Conservation (phyloP, 2,888 invertebrate genomes). For the Volucella bombylans region DNA sequence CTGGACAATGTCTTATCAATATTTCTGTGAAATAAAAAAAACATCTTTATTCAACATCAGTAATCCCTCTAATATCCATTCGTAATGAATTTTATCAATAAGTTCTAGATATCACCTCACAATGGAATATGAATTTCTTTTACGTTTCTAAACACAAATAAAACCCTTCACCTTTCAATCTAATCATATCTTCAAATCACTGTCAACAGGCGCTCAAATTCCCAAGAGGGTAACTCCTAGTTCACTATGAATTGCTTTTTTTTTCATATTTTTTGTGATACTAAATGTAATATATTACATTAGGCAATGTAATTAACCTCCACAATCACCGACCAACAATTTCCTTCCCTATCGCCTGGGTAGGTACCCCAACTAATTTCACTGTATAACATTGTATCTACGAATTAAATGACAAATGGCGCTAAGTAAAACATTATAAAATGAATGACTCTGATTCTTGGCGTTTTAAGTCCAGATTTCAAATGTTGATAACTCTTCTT, state of each 20-base stretch:
- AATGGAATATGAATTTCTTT: constrained; percentile 10
- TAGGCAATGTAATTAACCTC: constrained; percentile 61
- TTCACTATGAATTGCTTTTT: background rate
- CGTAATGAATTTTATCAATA: constrained; percentile 63
- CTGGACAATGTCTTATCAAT: constrained; percentile 43
- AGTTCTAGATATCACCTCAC: constrained; percentile 49
- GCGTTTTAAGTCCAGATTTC: constrained; percentile 62
- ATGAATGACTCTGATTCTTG: constrained; percentile 71
- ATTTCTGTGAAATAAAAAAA: background rate
- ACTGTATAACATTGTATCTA: constrained; percentile 22
- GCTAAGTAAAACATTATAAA: constrained; percentile 68
- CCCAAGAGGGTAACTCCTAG: background rate
- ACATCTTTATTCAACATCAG: constrained; percentile 45
- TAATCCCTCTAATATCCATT: constrained; percentile 53
- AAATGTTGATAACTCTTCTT: constrained; percentile 38
- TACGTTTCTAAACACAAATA: constrained; percentile 10
- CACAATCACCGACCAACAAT: constrained; percentile 25
- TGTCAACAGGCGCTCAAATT: constrained; percentile 57
- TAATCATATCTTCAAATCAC: constrained; percentile 67
- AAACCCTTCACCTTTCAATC: constrained; percentile 33
- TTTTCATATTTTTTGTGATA: constrained; percentile 14
- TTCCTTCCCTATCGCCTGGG: constrained; percentile 3
- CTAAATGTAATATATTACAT: constrained; percentile 57
- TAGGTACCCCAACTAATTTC: constrained; percentile 6
- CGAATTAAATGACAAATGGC: constrained; percentile 67